A percentile compares a stretch with the other conserved stretches of the same genome.
Evolutionary conservation across 2,888 invertebrate genomes (phyloP).

Genomic region (Merodon equestris): DNA sequence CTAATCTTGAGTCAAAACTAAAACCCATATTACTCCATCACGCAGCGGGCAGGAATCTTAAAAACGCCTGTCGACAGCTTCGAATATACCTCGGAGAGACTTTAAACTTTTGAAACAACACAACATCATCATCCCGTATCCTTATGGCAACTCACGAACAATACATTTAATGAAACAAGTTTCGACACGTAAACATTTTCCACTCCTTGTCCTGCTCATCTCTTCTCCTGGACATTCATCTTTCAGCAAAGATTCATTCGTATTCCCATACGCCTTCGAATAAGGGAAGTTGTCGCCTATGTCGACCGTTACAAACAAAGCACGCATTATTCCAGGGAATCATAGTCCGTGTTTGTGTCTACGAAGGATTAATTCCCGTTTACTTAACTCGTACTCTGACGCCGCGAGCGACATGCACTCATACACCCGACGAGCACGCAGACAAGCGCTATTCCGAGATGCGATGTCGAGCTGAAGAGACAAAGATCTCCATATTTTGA

Average conservation of each 20-base stretch:
- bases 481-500: constrained; percentile 49
- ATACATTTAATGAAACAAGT: constrained; percentile 52
- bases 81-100: not conserved
- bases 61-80: too few species aligned
- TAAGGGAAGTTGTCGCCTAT: constrained; percentile 11
- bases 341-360: constrained; percentile 20
- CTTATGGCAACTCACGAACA: constrained; percentile 20
- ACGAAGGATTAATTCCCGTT: constrained; percentile 55
- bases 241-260: constrained; percentile 32
- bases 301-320: constrained; percentile 22
- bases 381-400: constrained; percentile 38
- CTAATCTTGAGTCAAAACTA: constrained; percentile 4
- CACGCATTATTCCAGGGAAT: constrained; percentile 26
- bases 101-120: constrained; percentile 42
- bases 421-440: not conserved
- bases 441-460: not conserved
- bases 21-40: constrained; percentile 13
- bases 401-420: constrained; percentile 10
- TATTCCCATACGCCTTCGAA: constrained; percentile 7
- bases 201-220: constrained; percentile 10
- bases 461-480: constrained; percentile 12
- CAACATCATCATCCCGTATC: not conserved
- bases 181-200: constrained; percentile 40
- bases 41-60: too few species aligned
- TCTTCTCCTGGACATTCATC: constrained; percentile 17